A percentile compares a stretch with the other conserved stretches of the same genome.
These are phyloP conservation scores for Microctonus brassicae DNA, from an alignment of 2,888 invertebrate genomes.

Conservation along the genomic window DNA sequence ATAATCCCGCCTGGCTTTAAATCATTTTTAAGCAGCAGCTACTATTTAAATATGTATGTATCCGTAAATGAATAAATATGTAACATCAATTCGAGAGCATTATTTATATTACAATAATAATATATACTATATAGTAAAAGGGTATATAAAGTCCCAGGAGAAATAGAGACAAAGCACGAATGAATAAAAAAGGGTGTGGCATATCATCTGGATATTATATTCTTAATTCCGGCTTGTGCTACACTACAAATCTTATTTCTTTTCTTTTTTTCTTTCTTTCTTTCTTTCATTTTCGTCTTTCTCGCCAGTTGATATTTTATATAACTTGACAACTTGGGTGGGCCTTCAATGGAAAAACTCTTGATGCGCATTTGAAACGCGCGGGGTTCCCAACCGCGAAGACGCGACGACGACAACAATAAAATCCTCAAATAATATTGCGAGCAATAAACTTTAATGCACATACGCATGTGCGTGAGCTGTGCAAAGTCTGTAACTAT, in stretches of 20 bases:
- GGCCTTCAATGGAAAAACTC: conserved; percentile 42
- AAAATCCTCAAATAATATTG: conserved; percentile 63
- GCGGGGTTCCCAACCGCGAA: conserved; percentile 39
- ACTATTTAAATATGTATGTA: not conserved
- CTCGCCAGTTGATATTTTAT: conserved; percentile 6
- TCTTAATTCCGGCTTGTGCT: not conserved
- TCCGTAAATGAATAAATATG: not conserved
- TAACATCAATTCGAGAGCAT: not conserved
- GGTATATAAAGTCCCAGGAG: not conserved
- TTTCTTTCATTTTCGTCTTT: not conserved
- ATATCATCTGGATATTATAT: not conserved
- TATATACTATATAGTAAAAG: not conserved
- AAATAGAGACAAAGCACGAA: conserved; percentile 1
- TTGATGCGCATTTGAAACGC: not conserved
- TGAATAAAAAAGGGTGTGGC: too few species aligned
- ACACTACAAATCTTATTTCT: too few species aligned
- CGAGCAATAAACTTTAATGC: conserved; percentile 53
- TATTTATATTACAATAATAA: not conserved
- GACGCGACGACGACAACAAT: conserved; percentile 49
- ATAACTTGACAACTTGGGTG: conserved; percentile 42
- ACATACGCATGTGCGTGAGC: conserved; percentile 36
- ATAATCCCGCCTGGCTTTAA: not conserved
- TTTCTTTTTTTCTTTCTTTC: not conserved
- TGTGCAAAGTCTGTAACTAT: conserved; percentile 2
- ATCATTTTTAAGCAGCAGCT: too few species aligned